Evolutionary conservation across 2,888 invertebrate species (phyloP), one percentile per base, ranked within the genome.

Genomic region (Sicus ferrugineus): DNA sequence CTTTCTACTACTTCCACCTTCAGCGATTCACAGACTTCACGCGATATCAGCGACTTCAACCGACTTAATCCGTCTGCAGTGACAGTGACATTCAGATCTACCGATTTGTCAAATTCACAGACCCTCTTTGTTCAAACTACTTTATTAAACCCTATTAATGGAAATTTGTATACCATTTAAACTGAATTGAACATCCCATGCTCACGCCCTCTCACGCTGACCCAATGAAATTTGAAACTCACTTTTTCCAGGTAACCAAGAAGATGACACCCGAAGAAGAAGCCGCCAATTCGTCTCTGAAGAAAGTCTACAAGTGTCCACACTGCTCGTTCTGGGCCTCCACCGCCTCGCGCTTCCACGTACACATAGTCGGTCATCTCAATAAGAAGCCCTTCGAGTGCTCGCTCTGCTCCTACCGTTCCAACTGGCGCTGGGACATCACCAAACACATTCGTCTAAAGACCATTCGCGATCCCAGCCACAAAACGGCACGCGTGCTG

Each of bases 381-480:
- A 96, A 96, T 84, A 93, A 93, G 81, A 95, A 96, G 81, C 97
- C 97, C 0, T 98, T 96, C 84, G 95, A 96, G 85, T 98, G 98
- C 86, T 96, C 97, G 1, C 88, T 94, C 19, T 98, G 97, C 86
- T 92, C 94, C 67, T 95, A 96, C 82, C 91, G 95, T 77, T 96
- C 96, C 31, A 97, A 97, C 83, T 97, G 97, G 96, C 90, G 96
- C 74, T 97, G 96, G 94, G 97, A 97, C 86, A 95, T 97, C 72
- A 95, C 95, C 30, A 95, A 97, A 84, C 98, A 98, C 84, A 96
- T 97, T 74, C 92, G 95, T 79, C 87, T 96, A 78, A 96, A 95
- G 87, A 92, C 93, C 7, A 92, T 92, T 26, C 89, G 94, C 73
- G 95, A 95, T 86, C 91, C 92, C 64, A 91, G 90, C 62, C 96